Evolutionary conservation across 2,113 vertebrate genomes (phyloP), one percentile per base, ranked within the genome.

Genomic region (Danionella cerebrum): DNA sequence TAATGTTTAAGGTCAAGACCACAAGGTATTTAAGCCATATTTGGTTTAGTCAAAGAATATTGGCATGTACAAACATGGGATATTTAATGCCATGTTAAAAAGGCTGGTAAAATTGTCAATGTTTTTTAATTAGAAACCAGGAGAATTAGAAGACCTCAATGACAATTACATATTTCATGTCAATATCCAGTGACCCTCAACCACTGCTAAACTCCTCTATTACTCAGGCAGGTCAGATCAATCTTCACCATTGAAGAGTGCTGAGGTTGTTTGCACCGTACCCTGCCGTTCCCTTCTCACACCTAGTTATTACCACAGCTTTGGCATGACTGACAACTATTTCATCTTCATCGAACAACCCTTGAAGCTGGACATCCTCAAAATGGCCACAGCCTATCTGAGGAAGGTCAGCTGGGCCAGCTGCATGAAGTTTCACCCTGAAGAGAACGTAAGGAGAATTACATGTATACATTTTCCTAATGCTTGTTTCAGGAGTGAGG

Each of bases 221-320:
- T 47, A 12, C 6, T 62, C 16, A 87, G 85, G 76, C 55, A 66
- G 64, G 50, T 48, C 50, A 22, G 85, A 84, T 62, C 65, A 73
- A 18, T 84, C 58, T 51, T 76, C 78, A 1, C 78, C 73, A 9
- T 71, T 94, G 80, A 93, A 91, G 70, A 88, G 87, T 3, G 14
- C 77, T 0, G 91, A 96, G 81, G 89, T 91, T 41, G 5, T 94
- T 18, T 92, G 89, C 72, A 87, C 91, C 1, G 36, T 99, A 39
- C 86, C 92, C 27, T 91, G 92, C 59, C 85, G 65, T 25, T 91
- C 90, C 1, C 82, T 94, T 47, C 86, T 98, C 38, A 86, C 84
- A 1, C 96, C 94, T 11, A 94, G 93, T 85, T 99, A 96, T 82
- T 94, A 91, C 75, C 94, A 99, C 77, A 98, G 94, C 83, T 98